Evolutionary conservation across 2,888 invertebrate genomes (phyloP), one percentile per base, ranked within the genome.

Genomic region (Drosophila prolongata): DNA sequence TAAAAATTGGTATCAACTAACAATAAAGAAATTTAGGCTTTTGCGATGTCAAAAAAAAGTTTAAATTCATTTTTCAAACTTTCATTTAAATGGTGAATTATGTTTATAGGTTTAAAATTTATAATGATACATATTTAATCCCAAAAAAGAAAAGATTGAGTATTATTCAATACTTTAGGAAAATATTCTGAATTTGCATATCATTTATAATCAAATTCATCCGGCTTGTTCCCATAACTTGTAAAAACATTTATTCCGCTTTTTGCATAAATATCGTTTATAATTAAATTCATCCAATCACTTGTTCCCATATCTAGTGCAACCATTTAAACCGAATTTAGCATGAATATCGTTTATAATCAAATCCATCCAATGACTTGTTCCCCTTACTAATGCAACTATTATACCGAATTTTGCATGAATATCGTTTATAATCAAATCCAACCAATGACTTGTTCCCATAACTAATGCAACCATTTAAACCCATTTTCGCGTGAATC

Each of bases 401-500:
- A n/a, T n/a, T n/a, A n/a, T n/a, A n/a, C n/a, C n/a, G 19, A 57
- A 34, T 56, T 59, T 59, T 16, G 54, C 54, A 24, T 24, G 11
- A 53, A 9, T 11, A 19, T 3, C 13, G 16, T 30, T 54, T 34
- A 55, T 54, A 19, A 40, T 54, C 54, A 6, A 42, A 42, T 42
- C 27, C 34, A 49, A 19, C 34, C 1, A 16, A 16, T 8, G 49
- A 13, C 35, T 35, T 19, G n/a, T 35, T 49, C 35, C 49, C 49
- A 49, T 49, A 49, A 49, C 35, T 35, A 49, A 49, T 49, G 49
- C 13, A 11, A 35, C 11, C 35, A 54, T 42, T 42, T 42, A 24
- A 40, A 40, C 30, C 6, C 40, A 57, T 59, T 56, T 59, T 59
- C 14, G 58, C 58, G 57, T 38, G 16, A 54, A 8, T 8, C 35